Base-by-base conservation (phyloP, 2,113 vertebrate species). In the Rhinopomastus cyanomelas region DNA sequence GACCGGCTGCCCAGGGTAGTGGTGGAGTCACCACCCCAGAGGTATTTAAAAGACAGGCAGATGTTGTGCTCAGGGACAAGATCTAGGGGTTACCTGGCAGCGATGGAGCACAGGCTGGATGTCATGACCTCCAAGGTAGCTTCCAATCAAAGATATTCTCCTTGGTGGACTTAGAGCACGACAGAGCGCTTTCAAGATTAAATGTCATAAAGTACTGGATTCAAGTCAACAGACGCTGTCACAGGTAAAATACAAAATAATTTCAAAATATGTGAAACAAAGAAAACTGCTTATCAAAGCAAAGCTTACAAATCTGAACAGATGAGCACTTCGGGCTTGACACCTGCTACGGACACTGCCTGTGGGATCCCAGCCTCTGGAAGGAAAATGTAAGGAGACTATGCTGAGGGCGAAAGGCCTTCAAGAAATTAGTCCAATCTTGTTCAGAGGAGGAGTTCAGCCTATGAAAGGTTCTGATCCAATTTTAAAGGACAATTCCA, bases 311-410 rank as follows among this genome's bases (percentile, higher is more conserved):
- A 37, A 42, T 23, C 27, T 36, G 51, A 27, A 32, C 5, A 5
- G 22, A 32, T 23, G 65, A 65, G 64, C 30, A 16, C 4, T 11
- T 16, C 19, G 4, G 29, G 29, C 23, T 16, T 0, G 0, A 36
- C 21, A 10, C 5, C n/a, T 2, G 3, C 25, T 55, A n/a, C 0
- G 0, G 59, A 68, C 9, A 27, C 27, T 42, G 20, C 9, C 32
- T 22, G 34, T 22, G 48, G 1, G 0, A 69, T 36, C 18, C n/a
- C 3, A 15, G 3, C 5, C 13, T 71, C 42, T 17, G 18, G 8
- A 20, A 76, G 34, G 9, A 78, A 90, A 85, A 87, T 0, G 2
- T 10, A 55, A 52, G 30, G 32, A 48, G 21, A 59, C 61, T 79
- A 60, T 87, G 16, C 57, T 77, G 44, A 65, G 1, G 2, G 8